Evolutionary conservation across 1,140 invertebrate species (phyloP), one percentile per base, ranked within the genome.

Genomic region (Heliconius eleuchia): DNA sequence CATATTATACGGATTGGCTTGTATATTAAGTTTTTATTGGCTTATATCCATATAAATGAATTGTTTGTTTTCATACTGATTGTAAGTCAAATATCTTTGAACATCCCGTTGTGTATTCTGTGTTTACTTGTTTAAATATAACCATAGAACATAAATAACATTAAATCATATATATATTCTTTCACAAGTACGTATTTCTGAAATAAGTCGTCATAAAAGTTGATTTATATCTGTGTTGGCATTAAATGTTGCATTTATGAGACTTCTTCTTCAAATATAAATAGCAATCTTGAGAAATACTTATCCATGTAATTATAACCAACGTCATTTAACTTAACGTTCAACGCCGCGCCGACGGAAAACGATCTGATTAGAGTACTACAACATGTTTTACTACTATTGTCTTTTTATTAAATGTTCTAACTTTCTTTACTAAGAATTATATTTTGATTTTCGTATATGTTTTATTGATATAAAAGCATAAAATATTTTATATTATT

Each of bases 201-300:
- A 60, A 60, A 60, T 23, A 60, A 60, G 11, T 60, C 60, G 27
- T 66, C 27, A 30, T 9, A 66, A 66, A 66, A 30, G 60, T 30
- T 5, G 11, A 66, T 66, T 23, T 60, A 23, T 23, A 27, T n/a
- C n/a, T n/a, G n/a, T 60, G 42, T 16, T 46, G 16, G 42, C 42
- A 13, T 16, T 46, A 46, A 60, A 60, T 30, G 3, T 66, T 30
- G 60, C 60, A 66, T 66, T 66, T 66, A 66, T 66, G 11, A 11
- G 60, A 66, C 60, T 66, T 66, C 60, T 27, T 27, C n/a, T n/a
- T 66, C 60, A 66, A 66, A 66, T n/a, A 66, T 23, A 66, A 66
- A 23, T 27, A 23, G 23, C 8, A 66, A 16, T 66, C 60, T 66
- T 30, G 27, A 66, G 13, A 16, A 5, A 66, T 30, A 66, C 27